Base-by-base conservation (phyloP, 2,797 vertebrate species). In the Zenarchopterus dispar region DNA sequence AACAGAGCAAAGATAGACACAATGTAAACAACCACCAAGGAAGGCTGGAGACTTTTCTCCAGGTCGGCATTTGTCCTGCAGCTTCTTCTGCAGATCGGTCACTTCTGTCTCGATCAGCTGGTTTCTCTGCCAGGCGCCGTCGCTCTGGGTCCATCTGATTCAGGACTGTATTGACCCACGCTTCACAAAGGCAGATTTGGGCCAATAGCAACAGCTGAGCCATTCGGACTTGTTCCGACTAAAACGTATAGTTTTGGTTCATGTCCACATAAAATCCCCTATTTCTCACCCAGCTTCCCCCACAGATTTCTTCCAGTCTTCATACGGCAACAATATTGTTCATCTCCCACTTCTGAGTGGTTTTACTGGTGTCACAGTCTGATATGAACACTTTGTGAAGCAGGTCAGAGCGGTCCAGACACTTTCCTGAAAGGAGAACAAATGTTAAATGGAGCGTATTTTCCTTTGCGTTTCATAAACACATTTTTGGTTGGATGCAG, bases 281-380 rank as follows among this genome's bases (percentile, higher is more conserved):
- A 17, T 48, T 47, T n/a, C 15, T 45, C 39, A 28, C 42, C 28
- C 18, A 50, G 46, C 56, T 36, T 22, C 9, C 31, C 22, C 10
- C 19, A 66, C 39, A 46, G 57, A 73, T 50, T 36, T 54, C 21
- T 48, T 55, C 19, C 36, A n/a, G 67, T 81, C 68, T 77, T 93
- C 93, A 99, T 70, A 99, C 94, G 41, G 94, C 96, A 55, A 97
- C 91, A 4, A 99, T 98, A 89, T 97, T 98, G 88, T 99, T 99
- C 94, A 99, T 98, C 89, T 99, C 97, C 98, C 98, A 99, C 70
- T 94, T 96, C 80, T 99, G 98, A 18, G 94, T 95, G 67, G 82
- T 92, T 93, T 97, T 99, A 82, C 72, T 94, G 81, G 85, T 93
- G 90, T 98, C 97, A 64, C 97, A 99, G 59, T 94, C 95, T 10